phyloP scores from a whole-genome alignment of 2,113 vertebrate species.

The Athene cunicularia region DNA sequence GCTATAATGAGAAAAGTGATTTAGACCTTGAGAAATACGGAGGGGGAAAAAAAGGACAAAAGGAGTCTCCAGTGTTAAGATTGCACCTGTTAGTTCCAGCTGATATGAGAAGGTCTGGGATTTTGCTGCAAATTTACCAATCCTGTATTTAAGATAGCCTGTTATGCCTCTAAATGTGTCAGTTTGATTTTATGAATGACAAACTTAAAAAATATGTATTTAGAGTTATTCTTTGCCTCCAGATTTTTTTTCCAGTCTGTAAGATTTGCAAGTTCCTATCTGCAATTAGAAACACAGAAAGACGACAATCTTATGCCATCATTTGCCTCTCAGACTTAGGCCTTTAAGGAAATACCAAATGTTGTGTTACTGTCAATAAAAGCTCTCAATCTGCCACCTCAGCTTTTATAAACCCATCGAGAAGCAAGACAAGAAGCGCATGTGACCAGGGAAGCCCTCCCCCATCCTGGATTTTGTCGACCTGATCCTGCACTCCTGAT shows the following conservation, averaged over 20 bases:
- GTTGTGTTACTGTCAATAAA: slow-evolving; percentile 9
- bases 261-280: background rate
- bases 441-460: background rate
- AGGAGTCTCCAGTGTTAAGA: background rate
- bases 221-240: background rate
- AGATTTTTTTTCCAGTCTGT: background rate
- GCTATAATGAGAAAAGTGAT: background rate
- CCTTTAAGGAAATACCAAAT: slow-evolving; percentile 5
- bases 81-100: background rate
- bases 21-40: background rate
- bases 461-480: background rate
- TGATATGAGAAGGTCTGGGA: background rate
- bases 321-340: background rate
- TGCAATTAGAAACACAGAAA: background rate
- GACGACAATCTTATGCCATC: background rate
- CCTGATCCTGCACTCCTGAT: background rate
- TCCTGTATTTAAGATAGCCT: background rate
- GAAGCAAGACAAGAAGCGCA: background rate
- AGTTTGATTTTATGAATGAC: background rate
- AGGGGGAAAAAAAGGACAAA: background rate
- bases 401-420: background rate
- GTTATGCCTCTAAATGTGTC: background rate
- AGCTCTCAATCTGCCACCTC: background rate
- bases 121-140: background rate
- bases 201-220: background rate